Percentiles rank a stretch among this genome's conserved stretches.
These are phyloP conservation scores for Melinaea marsaeus DNA, from an alignment of 2,888 invertebrate species.

Conservation along the genomic window DNA sequence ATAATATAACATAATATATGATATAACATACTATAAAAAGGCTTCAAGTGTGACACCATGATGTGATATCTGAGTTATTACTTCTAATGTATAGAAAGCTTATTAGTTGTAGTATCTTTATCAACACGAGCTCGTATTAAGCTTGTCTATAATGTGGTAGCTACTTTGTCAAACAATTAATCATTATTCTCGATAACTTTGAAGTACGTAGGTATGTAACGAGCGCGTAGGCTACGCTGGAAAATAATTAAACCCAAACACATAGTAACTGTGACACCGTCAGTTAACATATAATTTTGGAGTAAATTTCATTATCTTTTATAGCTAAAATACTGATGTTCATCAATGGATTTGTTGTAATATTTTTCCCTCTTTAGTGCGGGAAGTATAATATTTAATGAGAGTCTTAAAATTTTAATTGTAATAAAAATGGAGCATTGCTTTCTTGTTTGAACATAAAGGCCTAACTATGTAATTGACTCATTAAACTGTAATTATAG, in stretches of 20 bases:
- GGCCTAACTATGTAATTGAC: slow-evolving; percentile 13
- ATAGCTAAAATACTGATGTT: too few species aligned
- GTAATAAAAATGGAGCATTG: too few species aligned
- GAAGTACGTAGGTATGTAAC: slow-evolving; percentile 20
- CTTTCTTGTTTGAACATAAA: not conserved
- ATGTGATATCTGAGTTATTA: slow-evolving; percentile 1
- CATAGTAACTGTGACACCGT: not conserved
- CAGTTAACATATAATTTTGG: too few species aligned
- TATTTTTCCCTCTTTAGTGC: too few species aligned
- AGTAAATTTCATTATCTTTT: too few species aligned
- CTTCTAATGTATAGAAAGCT: slow-evolving; percentile 7
- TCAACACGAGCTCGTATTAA: slow-evolving; percentile 1
- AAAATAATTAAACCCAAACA: slow-evolving; percentile 26
- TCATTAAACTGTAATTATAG: slow-evolving; percentile 20
- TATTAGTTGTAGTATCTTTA: slow-evolving; percentile 2
- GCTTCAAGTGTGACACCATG: not conserved
- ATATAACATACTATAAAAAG: too few species aligned
- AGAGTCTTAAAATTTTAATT: too few species aligned
- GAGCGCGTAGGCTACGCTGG: slow-evolving; percentile 29
- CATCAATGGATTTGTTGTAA: too few species aligned
- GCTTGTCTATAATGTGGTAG: slow-evolving; percentile 11
- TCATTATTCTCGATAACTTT: slow-evolving; percentile 33
- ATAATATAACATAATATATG: too few species aligned
- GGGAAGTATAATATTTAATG: too few species aligned
- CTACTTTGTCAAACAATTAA: slow-evolving; percentile 34